Evolutionary conservation across 2,888 invertebrate genomes (phyloP).

Genomic region (Torymus aiolomorphi): DNA sequence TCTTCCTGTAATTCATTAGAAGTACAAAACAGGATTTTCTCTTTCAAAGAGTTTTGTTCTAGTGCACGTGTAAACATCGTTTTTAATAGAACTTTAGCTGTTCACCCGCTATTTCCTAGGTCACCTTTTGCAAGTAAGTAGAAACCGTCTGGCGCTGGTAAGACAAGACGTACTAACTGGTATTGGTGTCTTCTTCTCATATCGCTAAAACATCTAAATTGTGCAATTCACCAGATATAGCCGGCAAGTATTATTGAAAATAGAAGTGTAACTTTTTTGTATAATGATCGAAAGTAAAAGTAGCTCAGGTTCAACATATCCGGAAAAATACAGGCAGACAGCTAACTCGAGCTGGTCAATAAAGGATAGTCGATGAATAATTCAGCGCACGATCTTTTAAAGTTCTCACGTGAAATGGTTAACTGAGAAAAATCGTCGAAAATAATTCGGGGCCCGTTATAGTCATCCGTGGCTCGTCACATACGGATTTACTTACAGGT

Average conservation of each 20-base stretch:
- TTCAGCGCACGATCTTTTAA: constrained; percentile 6
- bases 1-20: constrained; percentile 27
- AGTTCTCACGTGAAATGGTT: constrained; percentile 17
- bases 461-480: neutral
- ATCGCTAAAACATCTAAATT: too few relatives aligned
- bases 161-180: too few relatives aligned
- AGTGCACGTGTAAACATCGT: neutral
- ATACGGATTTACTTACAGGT: constrained; percentile 7
- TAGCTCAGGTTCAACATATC: constrained; percentile 20
- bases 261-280: neutral
- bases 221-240: neutral
- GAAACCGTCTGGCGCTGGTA: too few relatives aligned
- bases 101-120: neutral
- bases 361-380: constrained; percentile 29
- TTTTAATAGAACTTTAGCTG: constrained; percentile 17
- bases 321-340: neutral
- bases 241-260: neutral
- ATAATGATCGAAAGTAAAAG: neutral
- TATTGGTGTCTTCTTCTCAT: too few relatives aligned
- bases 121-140: neutral
- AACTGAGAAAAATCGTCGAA: constrained; percentile 20
- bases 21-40: neutral
- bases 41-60: constrained; percentile 21
- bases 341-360: constrained; percentile 26
- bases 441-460: constrained; percentile 3